Evolutionary conservation across 2,797 vertebrate genomes (phyloP).

Genomic region (Lateolabrax maculatus): DNA sequence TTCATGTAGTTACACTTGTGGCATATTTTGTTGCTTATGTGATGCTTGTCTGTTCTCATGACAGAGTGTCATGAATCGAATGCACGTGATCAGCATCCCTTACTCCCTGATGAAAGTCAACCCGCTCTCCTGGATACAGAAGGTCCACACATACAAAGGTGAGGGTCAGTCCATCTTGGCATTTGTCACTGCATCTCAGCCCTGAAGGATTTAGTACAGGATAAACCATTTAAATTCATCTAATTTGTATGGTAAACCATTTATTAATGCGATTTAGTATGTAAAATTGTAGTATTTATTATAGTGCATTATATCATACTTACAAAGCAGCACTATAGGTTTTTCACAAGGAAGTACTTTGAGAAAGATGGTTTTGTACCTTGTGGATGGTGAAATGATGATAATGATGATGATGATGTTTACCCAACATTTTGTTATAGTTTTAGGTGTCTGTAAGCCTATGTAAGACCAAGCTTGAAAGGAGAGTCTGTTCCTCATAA

Average conservation of each 20-base stretch:
- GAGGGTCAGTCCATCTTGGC: conserved; percentile 8
- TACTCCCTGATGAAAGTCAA: conserved; percentile 99
- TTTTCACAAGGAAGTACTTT: background rate
- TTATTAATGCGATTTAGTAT: background rate
- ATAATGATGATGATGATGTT: too few relatives aligned
- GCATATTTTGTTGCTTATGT: conserved; percentile 29
- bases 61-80: conserved; percentile 95
- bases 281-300: background rate
- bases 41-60: conserved; percentile 53
- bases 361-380: background rate
- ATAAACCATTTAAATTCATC: background rate
- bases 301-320: background rate
- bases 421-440: background rate
- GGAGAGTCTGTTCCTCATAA: background rate
- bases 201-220: background rate
- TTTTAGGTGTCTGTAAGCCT: background rate
- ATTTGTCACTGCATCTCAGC: background rate
- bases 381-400: background rate
- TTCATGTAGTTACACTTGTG: conserved; percentile 7
- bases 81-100: conserved; percentile 97
- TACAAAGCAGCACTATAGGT: background rate
- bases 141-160: conserved; percentile 97
- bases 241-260: background rate
- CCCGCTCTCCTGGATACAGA: conserved; percentile 98
- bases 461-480: background rate